Percentiles rank a stretch among this genome's conserved stretches.
phyloP scores from a whole-genome alignment of 1,140 invertebrate genomes.

The Paraescarpia echinospica region DNA sequence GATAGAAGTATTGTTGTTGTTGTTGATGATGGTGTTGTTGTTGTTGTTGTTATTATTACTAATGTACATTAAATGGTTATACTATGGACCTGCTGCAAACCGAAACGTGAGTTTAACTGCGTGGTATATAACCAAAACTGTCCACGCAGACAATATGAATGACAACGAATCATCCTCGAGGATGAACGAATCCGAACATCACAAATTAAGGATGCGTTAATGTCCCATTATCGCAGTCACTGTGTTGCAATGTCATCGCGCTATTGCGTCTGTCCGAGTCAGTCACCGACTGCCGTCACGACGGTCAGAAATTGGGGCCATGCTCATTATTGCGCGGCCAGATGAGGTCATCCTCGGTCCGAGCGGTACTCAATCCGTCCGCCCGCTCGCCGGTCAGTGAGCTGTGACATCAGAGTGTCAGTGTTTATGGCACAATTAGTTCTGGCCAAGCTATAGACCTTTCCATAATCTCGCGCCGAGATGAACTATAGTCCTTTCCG shows the following conservation, averaged over 20 bases:
- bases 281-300: not conserved
- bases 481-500: not conserved
- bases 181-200: not conserved
- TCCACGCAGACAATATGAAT: not conserved
- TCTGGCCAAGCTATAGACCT: not conserved
- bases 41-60: too few species aligned
- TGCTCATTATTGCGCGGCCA: not conserved
- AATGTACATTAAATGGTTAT: too few species aligned
- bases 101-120: too few species aligned
- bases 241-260: not conserved
- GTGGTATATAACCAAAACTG: too few species aligned
- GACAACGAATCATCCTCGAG: too few species aligned
- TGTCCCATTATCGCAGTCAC: not conserved
- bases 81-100: too few species aligned
- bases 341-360: not conserved
- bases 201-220: not conserved
- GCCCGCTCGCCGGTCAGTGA: not conserved
- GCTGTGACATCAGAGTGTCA: not conserved
- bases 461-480: not conserved
- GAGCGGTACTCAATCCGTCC: not conserved
- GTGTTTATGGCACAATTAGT: not conserved
- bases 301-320: not conserved
- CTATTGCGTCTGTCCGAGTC: not conserved
- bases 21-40: too few species aligned
- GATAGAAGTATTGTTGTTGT: too few species aligned